Percentiles rank a stretch among this genome's conserved stretches.
Conservation (phyloP, 2,113 vertebrate genomes). For the Hemibagrus wyckioides region DNA sequence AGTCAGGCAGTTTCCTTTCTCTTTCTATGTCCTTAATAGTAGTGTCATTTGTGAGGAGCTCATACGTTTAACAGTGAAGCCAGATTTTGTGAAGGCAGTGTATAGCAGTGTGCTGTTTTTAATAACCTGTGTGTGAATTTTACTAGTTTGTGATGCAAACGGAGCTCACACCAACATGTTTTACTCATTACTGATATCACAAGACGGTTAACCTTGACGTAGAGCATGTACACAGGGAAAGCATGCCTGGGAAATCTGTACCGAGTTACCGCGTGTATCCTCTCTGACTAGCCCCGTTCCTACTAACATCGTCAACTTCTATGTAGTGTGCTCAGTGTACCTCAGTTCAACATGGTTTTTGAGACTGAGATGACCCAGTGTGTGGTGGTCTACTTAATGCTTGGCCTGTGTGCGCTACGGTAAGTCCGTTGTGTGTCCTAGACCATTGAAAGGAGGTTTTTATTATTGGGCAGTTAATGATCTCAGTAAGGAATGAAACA, state of each 20-base stretch:
- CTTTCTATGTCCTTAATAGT: neutral
- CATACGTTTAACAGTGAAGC: conserved; percentile 8
- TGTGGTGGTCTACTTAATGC: neutral
- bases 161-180: neutral
- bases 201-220: conserved; percentile 14
- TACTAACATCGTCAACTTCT: conserved; percentile 61
- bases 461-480: neutral
- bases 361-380: neutral
- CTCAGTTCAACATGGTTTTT: conserved; percentile 1
- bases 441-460: neutral
- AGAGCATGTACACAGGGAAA: conserved; percentile 50
- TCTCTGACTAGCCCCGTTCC: conserved; percentile 14
- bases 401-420: conserved; percentile 19
- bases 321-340: neutral
- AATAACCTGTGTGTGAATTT: conserved; percentile 4
- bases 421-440: neutral
- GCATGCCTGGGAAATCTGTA: conserved; percentile 49
- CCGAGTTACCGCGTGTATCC: conserved; percentile 11
- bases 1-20: conserved; percentile 4
- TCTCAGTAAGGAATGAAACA: neutral
- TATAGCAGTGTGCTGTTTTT: conserved; percentile 14
- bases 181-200: neutral
- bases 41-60: neutral
- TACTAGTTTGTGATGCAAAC: conserved; percentile 16
- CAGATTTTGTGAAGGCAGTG: conserved; percentile 36